These are phyloP conservation scores for Allolobophora icterica DNA, from an alignment of 2,888 invertebrate species.

Conservation along the genomic window DNA sequence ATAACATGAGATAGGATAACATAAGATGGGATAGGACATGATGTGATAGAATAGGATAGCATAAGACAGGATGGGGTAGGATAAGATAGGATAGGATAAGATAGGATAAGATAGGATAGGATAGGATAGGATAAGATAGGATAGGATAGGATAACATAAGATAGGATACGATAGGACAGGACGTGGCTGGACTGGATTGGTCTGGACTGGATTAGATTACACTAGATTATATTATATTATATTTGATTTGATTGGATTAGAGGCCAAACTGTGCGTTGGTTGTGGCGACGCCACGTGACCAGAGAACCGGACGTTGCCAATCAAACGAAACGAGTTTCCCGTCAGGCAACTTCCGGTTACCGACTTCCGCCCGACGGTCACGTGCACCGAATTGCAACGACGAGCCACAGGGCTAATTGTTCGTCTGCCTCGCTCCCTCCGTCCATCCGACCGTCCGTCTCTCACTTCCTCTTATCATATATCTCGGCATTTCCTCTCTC, in stretches of 20 bases:
- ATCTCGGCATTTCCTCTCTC: too few relatives aligned
- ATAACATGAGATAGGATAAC: not conserved
- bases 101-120: too few relatives aligned
- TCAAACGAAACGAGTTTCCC: conserved; percentile 25
- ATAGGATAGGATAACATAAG: not conserved
- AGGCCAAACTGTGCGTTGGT: not conserved
- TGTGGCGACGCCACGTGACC: not conserved
- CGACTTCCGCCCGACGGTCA: conserved; percentile 21
- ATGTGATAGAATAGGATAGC: not conserved
- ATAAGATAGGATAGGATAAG: too few relatives aligned
- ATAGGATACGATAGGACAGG: not conserved
- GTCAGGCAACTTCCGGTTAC: not conserved
- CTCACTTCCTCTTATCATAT: not conserved
- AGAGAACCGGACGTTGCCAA: not conserved
- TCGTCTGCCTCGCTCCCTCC: too few relatives aligned
- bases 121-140: not conserved
- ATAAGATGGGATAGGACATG: not conserved
- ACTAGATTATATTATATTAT: not conserved
- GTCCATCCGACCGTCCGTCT: not conserved
- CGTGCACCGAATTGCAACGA: not conserved
- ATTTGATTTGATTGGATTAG: not conserved
- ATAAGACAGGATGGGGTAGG: too few relatives aligned
- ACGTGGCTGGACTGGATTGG: not conserved
- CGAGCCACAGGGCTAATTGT: not conserved
- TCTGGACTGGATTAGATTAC: not conserved